Percentiles rank a stretch among this genome's conserved stretches.
phyloP scores from a whole-genome alignment of 1,140 invertebrate genomes.

The Rhagoletis zephyria region DNA sequence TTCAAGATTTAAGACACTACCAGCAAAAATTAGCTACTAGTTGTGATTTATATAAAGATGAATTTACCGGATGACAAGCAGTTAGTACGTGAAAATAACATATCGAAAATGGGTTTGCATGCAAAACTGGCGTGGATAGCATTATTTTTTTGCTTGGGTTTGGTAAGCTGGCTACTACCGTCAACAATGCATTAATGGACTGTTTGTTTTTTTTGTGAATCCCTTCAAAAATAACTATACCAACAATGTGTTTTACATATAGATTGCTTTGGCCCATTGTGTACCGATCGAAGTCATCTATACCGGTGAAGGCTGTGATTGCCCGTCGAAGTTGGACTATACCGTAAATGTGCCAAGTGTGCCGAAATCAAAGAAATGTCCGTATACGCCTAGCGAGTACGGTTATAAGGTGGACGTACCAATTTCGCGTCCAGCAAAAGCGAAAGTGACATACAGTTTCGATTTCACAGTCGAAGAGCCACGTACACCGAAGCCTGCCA shows the following conservation, averaged over 20 bases:
- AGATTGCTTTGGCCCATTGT: conserved; percentile 48
- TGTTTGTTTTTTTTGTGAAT: conserved; percentile 31
- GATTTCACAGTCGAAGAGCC: conserved; percentile 69
- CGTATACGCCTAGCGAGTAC: conserved; percentile 59
- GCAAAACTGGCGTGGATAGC: conserved; percentile 25
- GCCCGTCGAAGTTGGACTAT: conserved; percentile 65
- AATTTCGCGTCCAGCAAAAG: conserved; percentile 61
- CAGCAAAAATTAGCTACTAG: background rate
- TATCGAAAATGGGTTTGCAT: conserved; percentile 11
- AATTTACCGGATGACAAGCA: conserved; percentile 25
- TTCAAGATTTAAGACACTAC: conserved; percentile 15
- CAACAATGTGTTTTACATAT: conserved; percentile 18
- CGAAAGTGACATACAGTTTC: conserved; percentile 69
- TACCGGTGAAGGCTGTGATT: conserved; percentile 66
- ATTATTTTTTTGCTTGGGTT: conserved; percentile 28
- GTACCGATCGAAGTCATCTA: conserved; percentile 66
- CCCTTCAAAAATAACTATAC: background rate
- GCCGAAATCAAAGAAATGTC: conserved; percentile 60
- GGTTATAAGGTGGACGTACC: conserved; percentile 69
- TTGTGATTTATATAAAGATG: conserved; percentile 49
- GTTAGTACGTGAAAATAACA: conserved; percentile 40
- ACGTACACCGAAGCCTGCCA: conserved; percentile 60
- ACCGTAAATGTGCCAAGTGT: conserved; percentile 65
- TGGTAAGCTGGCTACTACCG: conserved; percentile 27
- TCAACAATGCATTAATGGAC: conserved; percentile 26